phyloP scores from a whole-genome alignment of 2,797 vertebrate species.

The Catostomus latipinnis region DNA sequence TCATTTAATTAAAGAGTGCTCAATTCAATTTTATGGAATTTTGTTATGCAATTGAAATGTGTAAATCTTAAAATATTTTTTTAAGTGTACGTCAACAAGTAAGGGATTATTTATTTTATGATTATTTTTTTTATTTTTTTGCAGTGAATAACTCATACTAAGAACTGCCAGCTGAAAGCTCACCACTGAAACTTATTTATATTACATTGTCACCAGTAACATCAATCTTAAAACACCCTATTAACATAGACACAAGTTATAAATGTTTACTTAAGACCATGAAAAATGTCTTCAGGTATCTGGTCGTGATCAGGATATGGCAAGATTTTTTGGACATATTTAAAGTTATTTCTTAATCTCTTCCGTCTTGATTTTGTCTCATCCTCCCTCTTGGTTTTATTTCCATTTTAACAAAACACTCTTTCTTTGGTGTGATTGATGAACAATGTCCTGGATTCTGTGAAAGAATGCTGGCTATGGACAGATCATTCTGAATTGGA shows the following conservation, averaged over 20 bases:
- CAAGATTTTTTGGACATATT: neutral
- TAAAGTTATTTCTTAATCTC: neutral
- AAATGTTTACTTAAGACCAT: constrained; percentile 36
- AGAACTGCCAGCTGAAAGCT: neutral
- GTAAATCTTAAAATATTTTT: too few relatives aligned
- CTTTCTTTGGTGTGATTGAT: neutral
- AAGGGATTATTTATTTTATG: too few relatives aligned
- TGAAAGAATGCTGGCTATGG: too few relatives aligned
- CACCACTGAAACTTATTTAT: constrained; percentile 36
- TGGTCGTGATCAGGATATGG: neutral
- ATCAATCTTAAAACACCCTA: constrained; percentile 6
- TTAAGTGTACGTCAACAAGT: too few relatives aligned
- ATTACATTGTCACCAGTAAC: constrained; percentile 25
- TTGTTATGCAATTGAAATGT: too few relatives aligned
- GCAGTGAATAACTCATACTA: too few relatives aligned
- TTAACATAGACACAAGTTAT: constrained; percentile 7
- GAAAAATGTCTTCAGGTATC: constrained; percentile 4
- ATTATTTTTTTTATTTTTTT: constrained; percentile 22
- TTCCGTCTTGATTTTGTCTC: neutral
- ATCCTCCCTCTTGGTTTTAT: too few relatives aligned
- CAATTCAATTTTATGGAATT: too few relatives aligned
- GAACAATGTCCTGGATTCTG: too few relatives aligned
- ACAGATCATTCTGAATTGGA: too few relatives aligned
- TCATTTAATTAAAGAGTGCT: too few relatives aligned
- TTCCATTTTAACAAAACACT: neutral